Conservation (phyloP, 2,797 vertebrate species). For the Chelonia mydas region DNA sequence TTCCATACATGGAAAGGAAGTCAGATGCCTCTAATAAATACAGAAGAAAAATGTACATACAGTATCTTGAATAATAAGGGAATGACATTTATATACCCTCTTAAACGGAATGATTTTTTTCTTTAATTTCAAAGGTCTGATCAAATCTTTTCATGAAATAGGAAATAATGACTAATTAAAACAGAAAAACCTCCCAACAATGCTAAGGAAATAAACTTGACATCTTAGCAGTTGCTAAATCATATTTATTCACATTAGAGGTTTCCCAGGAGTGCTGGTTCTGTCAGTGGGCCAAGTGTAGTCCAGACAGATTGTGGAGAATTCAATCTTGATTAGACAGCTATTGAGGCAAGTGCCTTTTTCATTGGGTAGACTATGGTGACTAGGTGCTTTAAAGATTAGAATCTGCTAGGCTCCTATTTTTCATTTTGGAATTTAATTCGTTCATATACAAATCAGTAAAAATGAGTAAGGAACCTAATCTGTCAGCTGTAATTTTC, state of each 20-base stretch:
- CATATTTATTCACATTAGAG: not conserved
- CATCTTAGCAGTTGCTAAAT: not conserved
- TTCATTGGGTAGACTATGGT: not conserved
- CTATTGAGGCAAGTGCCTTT: not conserved
- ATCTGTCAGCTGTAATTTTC: not conserved
- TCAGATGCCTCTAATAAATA: not conserved
- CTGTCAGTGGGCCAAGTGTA: not conserved
- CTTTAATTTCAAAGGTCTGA: not conserved
- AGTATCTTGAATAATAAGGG: not conserved
- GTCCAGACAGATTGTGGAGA: not conserved
- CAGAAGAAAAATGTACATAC: not conserved
- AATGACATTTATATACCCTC: not conserved
- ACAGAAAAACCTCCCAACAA: not conserved
- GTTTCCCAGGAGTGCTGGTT: not conserved
- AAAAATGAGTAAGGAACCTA: not conserved
- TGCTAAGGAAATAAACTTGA: not conserved
- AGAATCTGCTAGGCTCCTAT: not conserved
- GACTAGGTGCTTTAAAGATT: not conserved
- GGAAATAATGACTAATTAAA: not conserved
- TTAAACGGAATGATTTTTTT: not conserved
- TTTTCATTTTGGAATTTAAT: not conserved
- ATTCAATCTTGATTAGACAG: constrained; percentile 5
- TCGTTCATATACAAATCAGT: not conserved
- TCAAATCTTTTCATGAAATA: not conserved
- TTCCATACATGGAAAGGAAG: not conserved